phyloP scores from a whole-genome alignment of 1,140 invertebrate species.

The Megathymus violae region DNA sequence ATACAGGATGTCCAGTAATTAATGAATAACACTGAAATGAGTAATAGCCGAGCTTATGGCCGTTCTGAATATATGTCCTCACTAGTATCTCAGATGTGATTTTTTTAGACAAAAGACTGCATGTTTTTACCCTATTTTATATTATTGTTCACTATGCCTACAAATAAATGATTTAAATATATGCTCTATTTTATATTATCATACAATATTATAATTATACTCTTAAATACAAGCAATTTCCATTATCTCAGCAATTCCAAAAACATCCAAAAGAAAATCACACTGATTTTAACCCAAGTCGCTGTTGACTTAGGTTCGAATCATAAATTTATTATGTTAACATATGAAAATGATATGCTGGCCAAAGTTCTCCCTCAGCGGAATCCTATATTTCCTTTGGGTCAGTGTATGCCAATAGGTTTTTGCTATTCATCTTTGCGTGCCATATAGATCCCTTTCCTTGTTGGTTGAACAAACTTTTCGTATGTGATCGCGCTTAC shows the following conservation, averaged over 20 bases:
- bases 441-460: constrained; percentile 5
- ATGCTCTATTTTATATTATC: no score
- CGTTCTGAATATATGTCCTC: no score
- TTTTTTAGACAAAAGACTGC: no score
- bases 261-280: constrained; percentile 4
- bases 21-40: no score
- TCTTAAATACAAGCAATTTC: not conserved
- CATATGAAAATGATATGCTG: constrained; percentile 54
- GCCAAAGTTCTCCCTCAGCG: constrained; percentile 41
- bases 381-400: constrained; percentile 43
- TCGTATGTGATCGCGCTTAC: constrained; percentile 11
- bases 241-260: constrained; percentile 1
- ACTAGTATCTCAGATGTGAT: no score
- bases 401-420: constrained; percentile 45
- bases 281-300: constrained; percentile 16
- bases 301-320: constrained; percentile 54
- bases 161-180: no score
- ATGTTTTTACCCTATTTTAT: no score
- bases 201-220: no score
- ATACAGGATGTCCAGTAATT: no score
- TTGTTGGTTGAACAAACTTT: constrained; percentile 8
- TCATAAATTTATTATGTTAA: constrained; percentile 55
- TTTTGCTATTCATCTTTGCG: constrained; percentile 39
- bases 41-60: no score
- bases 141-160: no score